Evolutionary conservation across 2,888 invertebrate species (phyloP).

Genomic region (Nasonovia ribisnigri): DNA sequence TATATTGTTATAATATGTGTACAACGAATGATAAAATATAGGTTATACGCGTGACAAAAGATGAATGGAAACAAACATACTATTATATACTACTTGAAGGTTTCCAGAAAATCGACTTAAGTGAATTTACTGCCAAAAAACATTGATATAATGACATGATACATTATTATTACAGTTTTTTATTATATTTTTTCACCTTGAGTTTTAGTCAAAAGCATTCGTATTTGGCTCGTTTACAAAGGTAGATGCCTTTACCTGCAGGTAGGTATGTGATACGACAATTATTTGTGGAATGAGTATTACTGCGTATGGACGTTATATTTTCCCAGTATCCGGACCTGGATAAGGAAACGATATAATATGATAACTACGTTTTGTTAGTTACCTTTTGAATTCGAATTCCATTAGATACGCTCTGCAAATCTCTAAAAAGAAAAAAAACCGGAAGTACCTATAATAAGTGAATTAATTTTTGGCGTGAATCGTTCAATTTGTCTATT

Average conservation of each 20-base stretch:
- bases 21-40: neutral
- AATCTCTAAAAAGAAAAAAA: constrained; percentile 2
- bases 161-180: neutral
- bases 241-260: neutral
- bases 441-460: constrained; percentile 35
- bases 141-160: neutral
- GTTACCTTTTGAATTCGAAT: neutral
- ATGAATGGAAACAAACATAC: neutral
- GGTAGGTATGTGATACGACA: neutral
- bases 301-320: neutral
- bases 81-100: neutral
- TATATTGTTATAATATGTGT: neutral
- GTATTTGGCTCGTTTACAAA: neutral
- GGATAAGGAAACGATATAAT: neutral
- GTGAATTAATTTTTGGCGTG: neutral
- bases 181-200: neutral
- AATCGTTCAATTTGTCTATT: constrained; percentile 57
- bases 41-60: neutral
- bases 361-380: neutral
- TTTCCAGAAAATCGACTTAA: neutral
- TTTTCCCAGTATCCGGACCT: neutral
- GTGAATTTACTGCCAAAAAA: neutral
- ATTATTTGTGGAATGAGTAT: neutral
- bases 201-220: neutral
- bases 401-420: neutral